Percentiles rank a stretch among this genome's conserved stretches.
phyloP scores from a whole-genome alignment of 2,113 vertebrate species.

The Microcebus jonahi region DNA sequence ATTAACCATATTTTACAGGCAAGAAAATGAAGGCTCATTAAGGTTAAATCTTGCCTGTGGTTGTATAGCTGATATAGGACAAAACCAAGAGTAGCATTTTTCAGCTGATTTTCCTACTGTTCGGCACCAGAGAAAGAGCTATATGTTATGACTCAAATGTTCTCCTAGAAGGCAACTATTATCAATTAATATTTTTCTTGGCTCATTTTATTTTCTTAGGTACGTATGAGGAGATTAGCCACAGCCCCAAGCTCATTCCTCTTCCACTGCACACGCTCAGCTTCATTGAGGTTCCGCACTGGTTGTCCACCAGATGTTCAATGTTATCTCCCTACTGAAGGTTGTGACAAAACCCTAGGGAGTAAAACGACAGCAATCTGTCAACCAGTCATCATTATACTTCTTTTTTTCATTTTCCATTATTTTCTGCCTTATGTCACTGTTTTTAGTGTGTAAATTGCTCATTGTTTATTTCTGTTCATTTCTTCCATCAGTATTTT shows the following conservation, averaged over 20 bases:
- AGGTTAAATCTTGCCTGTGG: background rate
- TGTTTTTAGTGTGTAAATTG: slow-evolving; percentile 83
- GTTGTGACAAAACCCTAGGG: slow-evolving; percentile 84
- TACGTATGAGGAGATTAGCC: background rate
- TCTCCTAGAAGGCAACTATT: slow-evolving; percentile 30
- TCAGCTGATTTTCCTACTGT: background rate
- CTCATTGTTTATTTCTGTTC: slow-evolving; percentile 73
- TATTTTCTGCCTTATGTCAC: slow-evolving; percentile 86
- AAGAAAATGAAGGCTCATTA: background rate
- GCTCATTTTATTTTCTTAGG: slow-evolving; percentile 33
- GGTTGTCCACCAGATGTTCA: slow-evolving; percentile 86
- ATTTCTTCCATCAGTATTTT: slow-evolving; percentile 76
- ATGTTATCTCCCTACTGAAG: slow-evolving; percentile 79
- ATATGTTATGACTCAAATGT: background rate
- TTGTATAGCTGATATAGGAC: background rate
- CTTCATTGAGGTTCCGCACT: slow-evolving; percentile 80
- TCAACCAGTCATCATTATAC: slow-evolving; percentile 81
- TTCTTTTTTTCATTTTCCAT: slow-evolving; percentile 81
- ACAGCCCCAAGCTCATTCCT: slow-evolving; percentile 19
- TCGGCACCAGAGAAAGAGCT: background rate
- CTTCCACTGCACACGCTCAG: background rate
- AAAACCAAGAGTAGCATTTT: background rate
- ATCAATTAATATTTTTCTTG: background rate
- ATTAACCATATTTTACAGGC: background rate
- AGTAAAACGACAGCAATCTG: slow-evolving; percentile 85